These are phyloP conservation scores for Calyptomena viridis DNA, from an alignment of 2,113 vertebrate species.

Conservation along the genomic window DNA sequence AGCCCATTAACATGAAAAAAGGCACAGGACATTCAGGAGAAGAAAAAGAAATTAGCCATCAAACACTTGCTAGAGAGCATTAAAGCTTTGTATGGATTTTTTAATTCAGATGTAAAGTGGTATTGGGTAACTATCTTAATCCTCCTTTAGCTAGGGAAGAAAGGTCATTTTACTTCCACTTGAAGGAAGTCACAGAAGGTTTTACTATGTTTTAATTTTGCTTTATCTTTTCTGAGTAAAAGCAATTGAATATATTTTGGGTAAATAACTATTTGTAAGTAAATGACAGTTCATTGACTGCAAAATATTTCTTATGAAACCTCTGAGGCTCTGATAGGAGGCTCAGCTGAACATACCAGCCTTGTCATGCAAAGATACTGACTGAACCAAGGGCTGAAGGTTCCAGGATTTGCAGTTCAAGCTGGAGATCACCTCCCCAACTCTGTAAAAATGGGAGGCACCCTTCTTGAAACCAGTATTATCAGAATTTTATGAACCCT, in stretches of 20 bases:
- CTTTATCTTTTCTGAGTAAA: not conserved
- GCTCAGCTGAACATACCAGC: not conserved
- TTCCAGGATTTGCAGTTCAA: not conserved
- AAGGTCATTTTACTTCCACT: not conserved
- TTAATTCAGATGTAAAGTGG: not conserved
- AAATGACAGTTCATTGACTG: not conserved
- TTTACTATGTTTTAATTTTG: not conserved
- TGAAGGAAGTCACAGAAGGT: not conserved
- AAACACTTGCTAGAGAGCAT: not conserved
- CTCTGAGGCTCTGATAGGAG: not conserved
- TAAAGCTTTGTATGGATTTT: not conserved
- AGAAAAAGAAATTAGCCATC: not conserved
- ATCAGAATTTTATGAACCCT: not conserved
- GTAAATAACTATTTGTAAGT: not conserved
- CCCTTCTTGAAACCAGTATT: not conserved
- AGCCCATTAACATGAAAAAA: not conserved
- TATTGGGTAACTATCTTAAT: not conserved
- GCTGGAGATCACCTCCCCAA: not conserved
- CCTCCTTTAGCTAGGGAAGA: not conserved
- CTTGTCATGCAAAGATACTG: not conserved
- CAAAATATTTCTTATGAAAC: not conserved
- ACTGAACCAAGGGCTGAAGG: not conserved
- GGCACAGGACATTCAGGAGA: not conserved
- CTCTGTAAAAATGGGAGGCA: not conserved
- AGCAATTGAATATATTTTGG: not conserved